Evolutionary conservation across 2,888 invertebrate species (phyloP), one percentile per base, ranked within the genome.

Genomic region (Plebejus melissa): DNA sequence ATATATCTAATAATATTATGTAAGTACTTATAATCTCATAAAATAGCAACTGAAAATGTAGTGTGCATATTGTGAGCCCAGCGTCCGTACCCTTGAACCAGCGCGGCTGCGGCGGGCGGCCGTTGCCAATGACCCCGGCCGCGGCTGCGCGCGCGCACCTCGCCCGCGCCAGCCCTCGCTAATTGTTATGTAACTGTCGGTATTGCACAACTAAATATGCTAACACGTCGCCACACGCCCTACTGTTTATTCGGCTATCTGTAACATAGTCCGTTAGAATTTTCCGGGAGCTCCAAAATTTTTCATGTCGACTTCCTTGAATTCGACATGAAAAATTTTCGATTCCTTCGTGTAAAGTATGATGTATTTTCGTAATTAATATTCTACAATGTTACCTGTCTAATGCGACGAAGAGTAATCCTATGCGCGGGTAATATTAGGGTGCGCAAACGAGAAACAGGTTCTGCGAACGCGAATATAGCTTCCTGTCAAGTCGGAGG

Each of bases 101-200:
- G 91, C 92, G 93, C 90, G 93, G 94, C 94, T 92, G 54, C 16
- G 91, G 90, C 90, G 91, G 91, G 90, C 94, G 92, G 65, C 65
- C 91, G 88, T 94, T 93, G 94, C 93, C 94, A 94, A 94, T 94
- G 95, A 95, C 94, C 94, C 93, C 93, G 65, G 28, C 54, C 16
- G 54, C 54, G 54, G 28, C 54, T 54, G 54, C 54, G 54, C 54
- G 54, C 28, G 60, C 58, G 58, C 58, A 58, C 22, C 22, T 58
- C 58, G 90, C 89, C 94, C 84, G 84, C 84, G 81, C 84, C 86
- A 79, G 76, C 84, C 84, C 83, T 86, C 84, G 89, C 90, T 91
- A 91, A 92, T 91, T 91, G 89, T 92, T 92, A 91, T 90, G 90
- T 93, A 92, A 93, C 89, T 87, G 86, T 85, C 86, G 86, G 83